Evolutionary conservation across 2,888 invertebrate species (phyloP), one percentile per base, ranked within the genome.

Genomic region (Linnaemya vulpina): DNA sequence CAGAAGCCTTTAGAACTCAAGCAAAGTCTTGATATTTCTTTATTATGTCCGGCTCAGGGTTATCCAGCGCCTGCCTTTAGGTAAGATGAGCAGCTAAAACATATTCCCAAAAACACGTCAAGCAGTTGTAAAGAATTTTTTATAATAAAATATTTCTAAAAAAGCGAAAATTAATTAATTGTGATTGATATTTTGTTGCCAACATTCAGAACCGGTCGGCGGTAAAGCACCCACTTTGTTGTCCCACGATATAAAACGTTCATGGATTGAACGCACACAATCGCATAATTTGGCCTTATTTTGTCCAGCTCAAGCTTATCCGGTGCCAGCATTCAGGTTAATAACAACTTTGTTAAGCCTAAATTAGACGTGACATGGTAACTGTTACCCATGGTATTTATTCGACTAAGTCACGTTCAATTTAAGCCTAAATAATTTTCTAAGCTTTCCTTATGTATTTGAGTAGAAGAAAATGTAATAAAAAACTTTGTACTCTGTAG

Each of bases 261-360:
- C 88, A 53, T 92, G 92, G 88, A 91, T 92, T 74, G 94, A 94
- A 90, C 94, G 95, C 91, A 93, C 92, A 89, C 93, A 93, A 86
- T 94, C 94, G 87, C 94, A 94, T 90, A 94, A 94, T 90, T 94
- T 96, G 91, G 95, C 95, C 68, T 92, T 96, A 88, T 93, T 96
- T 90, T 96, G 96, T 92, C 96, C 95, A 91, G 95, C 96, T 87
- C 96, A 96, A 94, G 96, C 95, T 89, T 95, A 94, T 92, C 96
- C 96, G 88, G 94, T 95, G 90, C 94, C 95, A 88, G 91, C 93
- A 89, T 94, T 93, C 94, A 94, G 94, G 94, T 94, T 73, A 51
- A 38, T 25, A n/a, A 15, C 38, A 15, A 8, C 67, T 55, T 15
- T 9, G 67, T 58, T n/a, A n/a, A n/a, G n/a, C n/a, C n/a, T n/a